Conservation (phyloP, 1,140 invertebrate genomes). For the Orius laevigatus region DNA sequence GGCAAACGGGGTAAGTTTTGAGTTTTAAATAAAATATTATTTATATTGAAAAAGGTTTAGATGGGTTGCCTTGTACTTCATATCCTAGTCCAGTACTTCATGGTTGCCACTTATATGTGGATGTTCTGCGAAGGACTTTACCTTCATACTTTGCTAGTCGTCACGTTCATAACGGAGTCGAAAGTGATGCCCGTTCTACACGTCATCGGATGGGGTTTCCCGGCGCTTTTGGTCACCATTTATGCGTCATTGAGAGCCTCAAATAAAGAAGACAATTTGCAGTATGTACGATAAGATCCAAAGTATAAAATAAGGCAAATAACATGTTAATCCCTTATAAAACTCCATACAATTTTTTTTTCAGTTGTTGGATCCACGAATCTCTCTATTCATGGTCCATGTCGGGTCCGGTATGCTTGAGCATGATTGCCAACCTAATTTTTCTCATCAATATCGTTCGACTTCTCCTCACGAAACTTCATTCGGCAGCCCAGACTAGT, state of each 20-base stretch:
- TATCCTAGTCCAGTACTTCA: conserved; percentile 41
- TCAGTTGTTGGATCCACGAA: conserved; percentile 68
- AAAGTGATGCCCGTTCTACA: conserved; percentile 48
- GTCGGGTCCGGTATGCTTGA: conserved; percentile 55
- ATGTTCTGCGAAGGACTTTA: conserved; percentile 71
- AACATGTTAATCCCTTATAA: too few relatives aligned
- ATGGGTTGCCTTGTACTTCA: conserved; percentile 22
- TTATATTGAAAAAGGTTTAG: conserved; percentile 11
- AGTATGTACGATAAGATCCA: conserved; percentile 18
- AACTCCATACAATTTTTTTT: too few relatives aligned
- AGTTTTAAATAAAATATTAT: not conserved
- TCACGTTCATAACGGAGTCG: conserved; percentile 49
- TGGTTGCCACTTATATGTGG: conserved; percentile 64
- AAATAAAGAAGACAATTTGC: conserved; percentile 16
- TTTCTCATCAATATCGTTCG: conserved; percentile 61
- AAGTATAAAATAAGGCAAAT: too few relatives aligned
- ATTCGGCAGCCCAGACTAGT: conserved; percentile 42
- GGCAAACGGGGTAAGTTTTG: conserved; percentile 28
- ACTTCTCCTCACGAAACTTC: conserved; percentile 58
- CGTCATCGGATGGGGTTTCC: conserved; percentile 48
- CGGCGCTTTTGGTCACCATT: conserved; percentile 19
- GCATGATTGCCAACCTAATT: conserved; percentile 66
- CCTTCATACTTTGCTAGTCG: conserved; percentile 59
- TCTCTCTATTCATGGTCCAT: conserved; percentile 56
- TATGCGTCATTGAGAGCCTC: conserved; percentile 19